Evolutionary conservation across 2,113 vertebrate genomes (phyloP).

Genomic region (Pygathrix nemaeus): DNA sequence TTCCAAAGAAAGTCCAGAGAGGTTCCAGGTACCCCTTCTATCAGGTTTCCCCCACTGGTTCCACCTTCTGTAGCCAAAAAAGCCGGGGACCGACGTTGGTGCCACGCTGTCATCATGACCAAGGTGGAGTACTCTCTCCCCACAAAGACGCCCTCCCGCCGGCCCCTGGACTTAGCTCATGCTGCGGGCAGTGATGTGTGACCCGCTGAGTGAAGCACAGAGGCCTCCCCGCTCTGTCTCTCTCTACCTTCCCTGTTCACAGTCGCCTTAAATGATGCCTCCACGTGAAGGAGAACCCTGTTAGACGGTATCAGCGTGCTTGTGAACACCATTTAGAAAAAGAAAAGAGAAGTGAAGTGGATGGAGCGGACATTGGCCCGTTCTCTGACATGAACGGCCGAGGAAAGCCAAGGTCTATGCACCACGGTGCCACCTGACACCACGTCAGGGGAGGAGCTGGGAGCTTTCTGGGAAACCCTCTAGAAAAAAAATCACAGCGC

Average conservation of each 20-base stretch:
- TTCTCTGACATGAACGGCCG: rapidly evolving
- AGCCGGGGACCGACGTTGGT: not conserved
- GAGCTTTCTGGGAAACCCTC: not conserved
- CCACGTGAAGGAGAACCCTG: too few relatives aligned
- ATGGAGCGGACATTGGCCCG: not conserved
- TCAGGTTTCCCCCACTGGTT: not conserved
- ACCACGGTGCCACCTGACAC: not conserved
- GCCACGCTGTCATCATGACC: rapidly evolving
- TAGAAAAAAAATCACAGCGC: not conserved
- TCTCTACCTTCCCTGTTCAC: not conserved
- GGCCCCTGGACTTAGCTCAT: not conserved
- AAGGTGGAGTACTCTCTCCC: not conserved
- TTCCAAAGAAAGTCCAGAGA: rapidly evolving
- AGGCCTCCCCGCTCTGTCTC: not conserved
- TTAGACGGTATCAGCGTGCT: rapidly evolving
- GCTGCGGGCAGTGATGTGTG: rapidly evolving
- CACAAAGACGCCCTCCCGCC: too few relatives aligned
- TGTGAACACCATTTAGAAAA: not conserved
- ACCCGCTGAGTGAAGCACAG: not conserved
- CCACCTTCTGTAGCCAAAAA: not conserved
- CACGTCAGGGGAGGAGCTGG: too few relatives aligned
- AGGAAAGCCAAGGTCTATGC: not conserved
- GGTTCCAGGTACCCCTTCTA: rapidly evolving
- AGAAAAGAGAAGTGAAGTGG: not conserved
- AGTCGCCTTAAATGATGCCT: not conserved